Conservation (phyloP, 2,113 vertebrate genomes). For the Serinus canaria region DNA sequence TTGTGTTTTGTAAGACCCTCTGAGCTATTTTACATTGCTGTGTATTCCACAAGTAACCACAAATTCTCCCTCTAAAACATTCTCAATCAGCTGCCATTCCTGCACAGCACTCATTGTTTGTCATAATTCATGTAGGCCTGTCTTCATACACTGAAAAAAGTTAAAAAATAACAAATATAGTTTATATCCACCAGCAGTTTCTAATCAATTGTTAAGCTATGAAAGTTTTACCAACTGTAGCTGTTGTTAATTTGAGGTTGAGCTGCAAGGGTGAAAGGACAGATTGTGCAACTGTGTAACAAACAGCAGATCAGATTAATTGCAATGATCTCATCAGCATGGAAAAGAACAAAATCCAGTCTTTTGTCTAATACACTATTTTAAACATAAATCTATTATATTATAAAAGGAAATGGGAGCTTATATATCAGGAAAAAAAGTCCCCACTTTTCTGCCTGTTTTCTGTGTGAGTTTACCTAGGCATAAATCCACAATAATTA, state of each 20-base stretch:
- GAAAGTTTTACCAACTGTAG: not conserved
- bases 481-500: not conserved
- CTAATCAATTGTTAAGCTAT: not conserved
- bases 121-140: not conserved
- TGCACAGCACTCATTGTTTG: not conserved
- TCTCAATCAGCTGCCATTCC: not conserved
- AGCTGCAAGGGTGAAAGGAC: not conserved
- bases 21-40: not conserved
- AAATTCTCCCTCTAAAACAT: not conserved
- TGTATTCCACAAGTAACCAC: not conserved
- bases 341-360: not conserved
- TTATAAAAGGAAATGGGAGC: not conserved
- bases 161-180: not conserved
- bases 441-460: not conserved
- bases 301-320: not conserved
- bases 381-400: not conserved
- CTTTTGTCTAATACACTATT: not conserved
- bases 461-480: not conserved
- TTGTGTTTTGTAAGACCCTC: not conserved
- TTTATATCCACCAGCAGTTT: not conserved
- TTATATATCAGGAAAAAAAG: not conserved
- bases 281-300: not conserved
- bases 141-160: not conserved
- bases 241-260: not conserved
- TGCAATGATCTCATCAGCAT: not conserved